phyloP scores from a whole-genome alignment of 2,113 vertebrate species.

The Pluvianellus socialis region DNA sequence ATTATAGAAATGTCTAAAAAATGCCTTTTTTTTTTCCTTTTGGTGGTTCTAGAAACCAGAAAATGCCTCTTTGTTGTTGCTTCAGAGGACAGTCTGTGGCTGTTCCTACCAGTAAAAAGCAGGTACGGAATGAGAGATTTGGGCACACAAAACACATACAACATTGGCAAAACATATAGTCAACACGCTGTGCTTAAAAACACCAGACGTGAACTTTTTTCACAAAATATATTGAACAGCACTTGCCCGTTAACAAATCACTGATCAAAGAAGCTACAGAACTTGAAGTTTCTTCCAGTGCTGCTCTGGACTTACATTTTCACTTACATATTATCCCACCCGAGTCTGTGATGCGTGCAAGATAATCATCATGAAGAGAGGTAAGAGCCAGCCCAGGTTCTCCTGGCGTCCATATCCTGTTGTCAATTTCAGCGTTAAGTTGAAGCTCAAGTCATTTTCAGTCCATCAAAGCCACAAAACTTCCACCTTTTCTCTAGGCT shows the following conservation, averaged over 20 bases:
- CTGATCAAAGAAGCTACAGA: constrained; percentile 44
- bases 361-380: neutral
- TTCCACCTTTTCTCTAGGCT: constrained; percentile 97
- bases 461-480: constrained; percentile 93
- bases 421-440: neutral
- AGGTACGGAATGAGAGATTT: neutral
- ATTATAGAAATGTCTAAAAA: constrained; percentile 52
- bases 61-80: neutral
- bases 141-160: constrained; percentile 61
- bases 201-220: constrained; percentile 40
- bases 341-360: neutral
- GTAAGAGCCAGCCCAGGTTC: neutral
- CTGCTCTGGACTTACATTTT: constrained; percentile 47
- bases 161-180: constrained; percentile 38
- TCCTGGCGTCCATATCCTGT: neutral
- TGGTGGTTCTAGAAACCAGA: neutral
- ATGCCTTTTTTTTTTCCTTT: neutral
- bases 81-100: neutral
- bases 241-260: constrained; percentile 42
- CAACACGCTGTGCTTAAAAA: constrained; percentile 20
- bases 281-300: constrained; percentile 22
- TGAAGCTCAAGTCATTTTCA: constrained; percentile 84
- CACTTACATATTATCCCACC: constrained; percentile 4
- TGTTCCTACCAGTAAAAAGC: constrained; percentile 25
- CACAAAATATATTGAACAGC: constrained; percentile 31